phyloP scores from a whole-genome alignment of 2,113 vertebrate genomes.

The Casuarius casuarius region DNA sequence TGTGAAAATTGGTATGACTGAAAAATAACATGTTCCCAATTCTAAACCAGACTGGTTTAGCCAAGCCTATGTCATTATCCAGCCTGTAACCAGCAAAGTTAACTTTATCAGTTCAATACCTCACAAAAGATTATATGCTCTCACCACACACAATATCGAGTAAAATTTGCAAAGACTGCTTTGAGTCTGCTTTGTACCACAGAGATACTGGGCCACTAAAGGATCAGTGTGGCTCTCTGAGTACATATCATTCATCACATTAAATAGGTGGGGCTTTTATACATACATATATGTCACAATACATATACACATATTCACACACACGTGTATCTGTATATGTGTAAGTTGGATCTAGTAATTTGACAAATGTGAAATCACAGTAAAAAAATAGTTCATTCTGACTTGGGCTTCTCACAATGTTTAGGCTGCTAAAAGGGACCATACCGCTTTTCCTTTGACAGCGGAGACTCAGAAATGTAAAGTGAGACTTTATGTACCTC shows the following conservation, averaged over 20 bases:
- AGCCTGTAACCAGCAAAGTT: neutral
- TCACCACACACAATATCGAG: neutral
- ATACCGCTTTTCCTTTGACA: neutral
- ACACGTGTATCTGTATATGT: neutral
- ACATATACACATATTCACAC: neutral
- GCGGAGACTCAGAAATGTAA: neutral
- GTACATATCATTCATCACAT: neutral
- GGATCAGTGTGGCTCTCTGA: neutral
- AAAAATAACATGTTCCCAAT: neutral
- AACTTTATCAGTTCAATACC: neutral
- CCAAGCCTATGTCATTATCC: neutral
- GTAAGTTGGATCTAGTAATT: neutral
- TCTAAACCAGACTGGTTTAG: neutral
- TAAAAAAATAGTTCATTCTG: neutral
- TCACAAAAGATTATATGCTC: neutral
- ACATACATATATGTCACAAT: neutral
- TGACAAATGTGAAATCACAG: neutral
- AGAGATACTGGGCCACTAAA: neutral
- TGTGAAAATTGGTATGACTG: neutral
- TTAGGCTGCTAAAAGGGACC: neutral
- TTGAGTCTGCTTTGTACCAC: neutral
- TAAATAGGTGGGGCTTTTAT: neutral
- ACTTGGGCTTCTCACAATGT: too few species aligned
- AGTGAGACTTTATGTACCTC: neutral
- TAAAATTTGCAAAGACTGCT: neutral